Base-by-base conservation (phyloP, 2,113 vertebrate genomes). In the Istiophorus platypterus region DNA sequence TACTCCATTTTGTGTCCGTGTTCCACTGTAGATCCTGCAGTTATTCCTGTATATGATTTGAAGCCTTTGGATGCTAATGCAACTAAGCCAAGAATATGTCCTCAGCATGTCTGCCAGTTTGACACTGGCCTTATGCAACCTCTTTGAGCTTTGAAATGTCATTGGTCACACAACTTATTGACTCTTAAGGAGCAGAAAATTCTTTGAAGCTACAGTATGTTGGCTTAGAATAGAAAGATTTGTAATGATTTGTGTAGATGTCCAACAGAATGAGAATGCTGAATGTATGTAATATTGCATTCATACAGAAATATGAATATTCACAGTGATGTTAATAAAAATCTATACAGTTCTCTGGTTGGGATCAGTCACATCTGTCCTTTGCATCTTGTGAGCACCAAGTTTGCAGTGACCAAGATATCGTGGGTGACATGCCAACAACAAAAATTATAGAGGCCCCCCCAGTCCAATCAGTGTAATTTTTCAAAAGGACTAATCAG, bases 171-270 rank as follows among this genome's bases (percentile, higher is more conserved):
- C 66, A 70, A 27, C 56, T 64, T 64, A 73, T 78, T 56, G 45
- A 69, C 59, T 81, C 10, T 26, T 78, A 80, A 79, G 74, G 14
- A 84, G 39, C 1, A 1, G 49, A 41, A 64, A 57, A 67, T 67
- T 56, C 47, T 66, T 88, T 74, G 59, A 83, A 76, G 57, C 0
- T 18, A 41, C 61, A 49, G 57, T 67, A 12, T 82, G 65, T 52
- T 8, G 13, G 41, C 37, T 57, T 47, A 11, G 34, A 61, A 27
- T 52, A 39, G 51, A 70, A 22, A 27, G 45, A 31, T 72, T 27
- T 68, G 15, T 78, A 47, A 51, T 31, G 52, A 15, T 56, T 31
- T 41, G n/a, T 52, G 17, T 42, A 0, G 20, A 39, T 47, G 4
- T 24, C 29, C 20, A 72, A 39, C 39, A 42, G 57, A 61, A 11